These are phyloP conservation scores for Syrphus vitripennis DNA, from an alignment of 2,888 invertebrate species.

Conservation along the genomic window DNA sequence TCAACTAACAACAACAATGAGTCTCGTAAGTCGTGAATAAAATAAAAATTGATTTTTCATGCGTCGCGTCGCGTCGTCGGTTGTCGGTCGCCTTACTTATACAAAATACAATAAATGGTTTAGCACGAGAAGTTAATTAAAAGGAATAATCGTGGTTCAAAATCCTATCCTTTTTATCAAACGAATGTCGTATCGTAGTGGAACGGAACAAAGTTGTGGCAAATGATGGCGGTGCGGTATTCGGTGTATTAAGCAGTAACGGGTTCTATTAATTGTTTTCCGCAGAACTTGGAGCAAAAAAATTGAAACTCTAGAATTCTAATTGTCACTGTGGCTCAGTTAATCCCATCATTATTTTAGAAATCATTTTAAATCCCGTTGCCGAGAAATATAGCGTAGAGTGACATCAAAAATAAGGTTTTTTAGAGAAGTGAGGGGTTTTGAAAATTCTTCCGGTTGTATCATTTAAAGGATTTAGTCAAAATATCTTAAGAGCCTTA, in stretches of 20 bases:
- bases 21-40: not conserved
- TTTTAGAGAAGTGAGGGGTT: not conserved
- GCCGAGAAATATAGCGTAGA: not conserved
- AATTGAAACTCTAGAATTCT: not conserved
- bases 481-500: constrained; percentile 13
- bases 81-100: not conserved
- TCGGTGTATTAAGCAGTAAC: not conserved
- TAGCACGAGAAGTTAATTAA: constrained; percentile 49
- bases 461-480: constrained; percentile 39
- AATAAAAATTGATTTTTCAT: constrained; percentile 46
- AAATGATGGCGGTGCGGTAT: not conserved
- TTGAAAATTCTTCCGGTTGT: not conserved
- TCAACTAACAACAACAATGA: constrained; percentile 4
- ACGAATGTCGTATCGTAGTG: not conserved
- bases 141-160: constrained; percentile 40
- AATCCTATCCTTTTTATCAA: constrained; percentile 51
- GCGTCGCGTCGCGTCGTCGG: not conserved
- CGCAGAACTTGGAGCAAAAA: not conserved
- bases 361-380: constrained; percentile 25
- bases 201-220: not conserved
- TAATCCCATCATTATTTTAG: constrained; percentile 46
- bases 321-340: constrained; percentile 45
- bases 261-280: constrained; percentile 6
- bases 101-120: constrained; percentile 11
- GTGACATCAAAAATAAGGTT: constrained; percentile 11